A percentile compares a stretch with the other conserved stretches of the same genome.
These are phyloP conservation scores for Allobates femoralis DNA, from an alignment of 2,797 vertebrate genomes.

Conservation along the genomic window DNA sequence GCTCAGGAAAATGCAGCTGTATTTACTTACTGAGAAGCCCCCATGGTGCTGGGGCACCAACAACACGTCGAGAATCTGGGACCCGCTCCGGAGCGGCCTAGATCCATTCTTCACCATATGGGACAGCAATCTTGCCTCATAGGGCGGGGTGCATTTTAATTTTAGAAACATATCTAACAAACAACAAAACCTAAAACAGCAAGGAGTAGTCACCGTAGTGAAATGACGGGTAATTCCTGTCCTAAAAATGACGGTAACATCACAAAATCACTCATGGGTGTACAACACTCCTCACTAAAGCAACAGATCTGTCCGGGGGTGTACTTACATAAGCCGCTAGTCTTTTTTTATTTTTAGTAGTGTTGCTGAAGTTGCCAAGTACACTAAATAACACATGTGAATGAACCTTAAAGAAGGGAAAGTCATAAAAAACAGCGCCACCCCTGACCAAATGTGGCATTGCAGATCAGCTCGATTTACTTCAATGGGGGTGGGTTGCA, in stretches of 20 bases:
- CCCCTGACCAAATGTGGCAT: no score
- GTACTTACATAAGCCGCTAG: background rate
- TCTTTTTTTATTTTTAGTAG: no score
- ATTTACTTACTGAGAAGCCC: background rate
- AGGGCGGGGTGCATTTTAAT: background rate
- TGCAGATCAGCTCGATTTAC: no score
- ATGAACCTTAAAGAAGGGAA: no score
- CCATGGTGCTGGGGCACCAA: background rate
- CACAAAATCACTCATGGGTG: background rate
- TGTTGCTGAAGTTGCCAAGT: no score
- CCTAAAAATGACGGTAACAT: background rate
- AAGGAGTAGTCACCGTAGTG: background rate
- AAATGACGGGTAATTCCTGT: background rate
- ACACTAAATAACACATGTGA: no score
- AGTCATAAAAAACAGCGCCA: no score
- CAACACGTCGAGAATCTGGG: background rate
- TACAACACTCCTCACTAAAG: background rate
- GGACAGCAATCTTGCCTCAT: background rate
- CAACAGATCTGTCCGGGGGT: background rate
- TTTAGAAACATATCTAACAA: background rate
- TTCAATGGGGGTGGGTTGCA: no score
- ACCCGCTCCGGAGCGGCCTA: background rate
- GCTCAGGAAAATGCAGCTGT: constrained; percentile 7
- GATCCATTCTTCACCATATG: background rate
- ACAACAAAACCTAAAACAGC: background rate